phyloP scores from a whole-genome alignment of 2,113 vertebrate genomes.

The Octodon degus region DNA sequence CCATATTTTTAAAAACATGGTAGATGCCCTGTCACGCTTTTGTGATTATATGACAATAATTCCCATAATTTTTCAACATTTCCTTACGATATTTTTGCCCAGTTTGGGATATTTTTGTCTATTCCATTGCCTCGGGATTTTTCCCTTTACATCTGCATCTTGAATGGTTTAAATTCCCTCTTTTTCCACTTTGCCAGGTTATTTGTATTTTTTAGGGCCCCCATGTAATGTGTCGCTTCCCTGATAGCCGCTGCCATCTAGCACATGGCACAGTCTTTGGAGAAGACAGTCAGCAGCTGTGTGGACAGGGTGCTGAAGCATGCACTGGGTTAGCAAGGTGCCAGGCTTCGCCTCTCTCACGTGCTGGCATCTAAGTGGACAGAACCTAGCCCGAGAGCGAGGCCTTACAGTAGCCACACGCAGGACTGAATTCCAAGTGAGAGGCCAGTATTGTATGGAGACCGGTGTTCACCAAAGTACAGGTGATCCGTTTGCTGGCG shows the following conservation, averaged over 20 bases:
- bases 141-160: neutral
- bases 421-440: neutral
- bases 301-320: neutral
- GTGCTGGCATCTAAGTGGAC: neutral
- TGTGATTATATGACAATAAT: conserved; percentile 2
- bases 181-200: neutral
- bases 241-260: neutral
- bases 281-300: neutral
- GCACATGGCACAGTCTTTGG: neutral
- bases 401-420: neutral
- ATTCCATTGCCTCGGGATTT: neutral
- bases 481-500: neutral
- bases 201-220: neutral
- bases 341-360: neutral
- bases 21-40: neutral
- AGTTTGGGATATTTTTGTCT: neutral
- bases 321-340: neutral
- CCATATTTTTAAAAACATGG: neutral
- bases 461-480: conserved; percentile 19
- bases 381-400: neutral
- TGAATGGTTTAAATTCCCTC: neutral
- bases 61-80: neutral
- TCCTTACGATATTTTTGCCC: neutral
- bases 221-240: neutral
- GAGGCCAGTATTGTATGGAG: neutral